Conservation (phyloP, 2,797 vertebrate species). For the Vireo griseus region DNA sequence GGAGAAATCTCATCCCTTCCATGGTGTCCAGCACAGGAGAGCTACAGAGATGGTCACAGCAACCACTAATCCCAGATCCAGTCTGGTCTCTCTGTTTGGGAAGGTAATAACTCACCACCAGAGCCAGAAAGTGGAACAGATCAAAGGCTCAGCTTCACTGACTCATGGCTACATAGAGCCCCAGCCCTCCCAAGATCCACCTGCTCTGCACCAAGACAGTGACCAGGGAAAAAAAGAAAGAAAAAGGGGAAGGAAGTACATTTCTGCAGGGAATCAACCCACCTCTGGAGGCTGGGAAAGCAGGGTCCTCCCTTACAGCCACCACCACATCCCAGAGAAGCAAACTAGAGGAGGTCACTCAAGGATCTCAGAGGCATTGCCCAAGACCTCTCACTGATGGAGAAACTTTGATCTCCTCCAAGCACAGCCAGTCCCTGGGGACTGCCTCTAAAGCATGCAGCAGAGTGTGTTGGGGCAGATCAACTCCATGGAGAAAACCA, state of each 20-base stretch:
- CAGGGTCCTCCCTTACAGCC: background rate
- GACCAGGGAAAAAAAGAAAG: background rate
- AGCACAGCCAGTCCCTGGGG: background rate
- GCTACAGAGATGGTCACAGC: background rate
- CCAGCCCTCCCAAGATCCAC: background rate
- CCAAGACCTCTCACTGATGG: background rate
- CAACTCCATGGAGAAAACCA: background rate
- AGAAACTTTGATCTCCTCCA: background rate
- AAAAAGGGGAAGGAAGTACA: background rate
- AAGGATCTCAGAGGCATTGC: background rate
- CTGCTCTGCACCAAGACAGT: background rate
- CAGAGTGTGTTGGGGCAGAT: background rate
- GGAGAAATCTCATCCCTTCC: background rate
- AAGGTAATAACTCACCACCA: background rate
- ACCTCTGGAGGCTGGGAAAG: accelerated
- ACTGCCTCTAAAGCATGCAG: background rate
- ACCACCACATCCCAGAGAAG: background rate
- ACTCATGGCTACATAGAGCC: accelerated
- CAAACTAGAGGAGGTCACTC: background rate
- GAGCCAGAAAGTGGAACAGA: background rate
- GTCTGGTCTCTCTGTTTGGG: background rate
- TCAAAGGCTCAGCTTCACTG: background rate
- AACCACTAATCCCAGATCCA: background rate
- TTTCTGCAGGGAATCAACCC: background rate
- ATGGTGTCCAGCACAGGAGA: background rate